phyloP scores from a whole-genome alignment of 2,797 vertebrate species.

The Sebastes hopkinsi region DNA sequence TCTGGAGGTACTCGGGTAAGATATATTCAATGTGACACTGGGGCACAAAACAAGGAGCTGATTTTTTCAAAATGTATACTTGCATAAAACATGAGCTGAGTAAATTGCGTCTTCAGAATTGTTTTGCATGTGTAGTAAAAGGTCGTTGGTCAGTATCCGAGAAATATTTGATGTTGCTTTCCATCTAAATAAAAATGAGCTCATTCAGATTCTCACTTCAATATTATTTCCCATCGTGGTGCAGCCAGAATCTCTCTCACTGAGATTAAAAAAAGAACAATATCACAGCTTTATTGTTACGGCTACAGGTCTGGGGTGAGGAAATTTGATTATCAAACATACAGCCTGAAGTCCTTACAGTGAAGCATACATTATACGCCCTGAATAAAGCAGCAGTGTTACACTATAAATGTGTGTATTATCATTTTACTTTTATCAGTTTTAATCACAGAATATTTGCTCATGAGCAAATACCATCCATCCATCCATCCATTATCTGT shows the following conservation, averaged over 20 bases:
- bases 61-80: constrained; percentile 23
- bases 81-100: constrained; percentile 6
- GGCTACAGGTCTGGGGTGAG: constrained; percentile 46
- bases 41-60: constrained; percentile 14
- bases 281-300: constrained; percentile 51
- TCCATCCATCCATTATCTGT: too few relatives aligned
- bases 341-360: constrained; percentile 11
- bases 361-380: background rate
- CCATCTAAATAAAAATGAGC: constrained; percentile 6
- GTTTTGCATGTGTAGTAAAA: constrained; percentile 13
- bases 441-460: background rate
- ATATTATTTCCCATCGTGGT: constrained; percentile 23
- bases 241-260: constrained; percentile 54
- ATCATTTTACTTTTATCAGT: background rate
- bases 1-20: constrained; percentile 14
- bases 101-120: constrained; percentile 15
- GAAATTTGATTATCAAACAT: constrained; percentile 56
- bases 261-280: constrained; percentile 39
- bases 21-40: constrained; percentile 26
- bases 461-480: background rate
- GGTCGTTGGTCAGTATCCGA: constrained; percentile 20
- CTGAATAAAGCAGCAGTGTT: constrained; percentile 1
- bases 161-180: constrained; percentile 27
- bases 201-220: constrained; percentile 18
- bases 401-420: background rate